These are phyloP conservation scores for Garra rufa DNA, from an alignment of 2,113 vertebrate genomes.

Conservation along the genomic window DNA sequence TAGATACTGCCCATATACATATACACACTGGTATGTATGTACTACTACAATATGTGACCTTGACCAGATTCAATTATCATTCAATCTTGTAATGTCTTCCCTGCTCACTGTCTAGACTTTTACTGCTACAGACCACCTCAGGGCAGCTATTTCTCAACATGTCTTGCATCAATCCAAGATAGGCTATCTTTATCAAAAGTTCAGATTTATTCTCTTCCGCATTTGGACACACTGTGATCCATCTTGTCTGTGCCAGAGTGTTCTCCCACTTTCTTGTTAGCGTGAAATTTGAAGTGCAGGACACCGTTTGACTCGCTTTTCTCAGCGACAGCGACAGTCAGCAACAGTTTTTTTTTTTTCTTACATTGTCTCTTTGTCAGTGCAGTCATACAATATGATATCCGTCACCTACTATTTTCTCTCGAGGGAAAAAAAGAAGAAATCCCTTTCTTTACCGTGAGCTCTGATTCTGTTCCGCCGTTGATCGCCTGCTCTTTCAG, in stretches of 20 bases:
- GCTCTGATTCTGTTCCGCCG: slow-evolving; percentile 39
- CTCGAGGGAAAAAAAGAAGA: background rate
- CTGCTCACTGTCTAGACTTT: background rate
- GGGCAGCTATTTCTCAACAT: slow-evolving; percentile 19
- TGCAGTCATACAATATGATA: slow-evolving; percentile 7
- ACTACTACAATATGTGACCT: background rate
- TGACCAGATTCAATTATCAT: slow-evolving; percentile 22
- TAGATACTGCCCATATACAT: background rate
- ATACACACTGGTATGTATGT: background rate
- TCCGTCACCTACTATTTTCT: slow-evolving; percentile 29
- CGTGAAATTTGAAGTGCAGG: slow-evolving; percentile 27
- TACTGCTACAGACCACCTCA: background rate
- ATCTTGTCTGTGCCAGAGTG: slow-evolving; percentile 4
- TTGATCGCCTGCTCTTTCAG: slow-evolving; percentile 40
- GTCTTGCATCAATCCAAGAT: slow-evolving; percentile 7
- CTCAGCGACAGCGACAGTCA: background rate
- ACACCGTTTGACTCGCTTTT: slow-evolving; percentile 25
- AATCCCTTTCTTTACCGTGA: background rate
- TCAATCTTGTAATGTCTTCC: background rate
- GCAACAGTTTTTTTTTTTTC: slow-evolving; percentile 4
- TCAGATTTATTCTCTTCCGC: background rate
- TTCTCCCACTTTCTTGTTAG: slow-evolving; percentile 23
- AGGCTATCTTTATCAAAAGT: slow-evolving; percentile 28
- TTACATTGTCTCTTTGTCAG: slow-evolving; percentile 18
- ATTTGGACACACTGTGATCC: background rate